Conservation (phyloP, 2,113 vertebrate species). For the Leptodactylus fuscus region DNA sequence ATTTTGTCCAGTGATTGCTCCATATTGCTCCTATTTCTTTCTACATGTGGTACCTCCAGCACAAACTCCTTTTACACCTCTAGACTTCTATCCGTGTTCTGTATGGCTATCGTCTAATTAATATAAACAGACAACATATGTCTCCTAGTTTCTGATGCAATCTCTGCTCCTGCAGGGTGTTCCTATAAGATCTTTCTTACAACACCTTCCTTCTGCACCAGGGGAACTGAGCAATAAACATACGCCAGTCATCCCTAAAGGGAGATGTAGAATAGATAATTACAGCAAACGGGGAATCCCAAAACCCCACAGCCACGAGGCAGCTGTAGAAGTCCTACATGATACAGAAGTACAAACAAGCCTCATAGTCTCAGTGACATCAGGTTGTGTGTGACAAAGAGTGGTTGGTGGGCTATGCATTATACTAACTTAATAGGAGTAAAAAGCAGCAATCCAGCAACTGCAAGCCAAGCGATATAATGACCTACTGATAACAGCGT, state of each 20-base stretch:
- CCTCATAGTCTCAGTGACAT: neutral
- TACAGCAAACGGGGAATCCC: conserved; percentile 53
- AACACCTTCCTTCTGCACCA: conserved; percentile 53
- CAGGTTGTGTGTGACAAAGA: no score
- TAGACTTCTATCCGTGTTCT: neutral
- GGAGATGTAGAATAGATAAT: conserved; percentile 46
- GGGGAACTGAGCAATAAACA: conserved; percentile 48
- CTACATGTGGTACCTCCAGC: no score
- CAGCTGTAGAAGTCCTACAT: conserved; percentile 30
- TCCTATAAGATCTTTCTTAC: conserved; percentile 44
- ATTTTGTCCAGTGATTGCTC: neutral
- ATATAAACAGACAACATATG: conserved; percentile 49
- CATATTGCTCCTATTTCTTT: neutral
- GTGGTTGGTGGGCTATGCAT: no score
- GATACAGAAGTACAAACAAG: conserved; percentile 13
- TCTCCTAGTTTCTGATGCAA: conserved; percentile 52
- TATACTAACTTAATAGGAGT: no score
- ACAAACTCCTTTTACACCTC: no score
- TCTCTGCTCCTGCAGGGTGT: conserved; percentile 39
- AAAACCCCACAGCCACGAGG: conserved; percentile 51
- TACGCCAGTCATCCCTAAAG: conserved; percentile 32
- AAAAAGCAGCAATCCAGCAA: no score
- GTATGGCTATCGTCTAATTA: conserved; percentile 11
- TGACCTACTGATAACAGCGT: no score
- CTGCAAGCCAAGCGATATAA: no score